Conservation (phyloP, 1,140 invertebrate genomes). For the Aethina tumida region DNA sequence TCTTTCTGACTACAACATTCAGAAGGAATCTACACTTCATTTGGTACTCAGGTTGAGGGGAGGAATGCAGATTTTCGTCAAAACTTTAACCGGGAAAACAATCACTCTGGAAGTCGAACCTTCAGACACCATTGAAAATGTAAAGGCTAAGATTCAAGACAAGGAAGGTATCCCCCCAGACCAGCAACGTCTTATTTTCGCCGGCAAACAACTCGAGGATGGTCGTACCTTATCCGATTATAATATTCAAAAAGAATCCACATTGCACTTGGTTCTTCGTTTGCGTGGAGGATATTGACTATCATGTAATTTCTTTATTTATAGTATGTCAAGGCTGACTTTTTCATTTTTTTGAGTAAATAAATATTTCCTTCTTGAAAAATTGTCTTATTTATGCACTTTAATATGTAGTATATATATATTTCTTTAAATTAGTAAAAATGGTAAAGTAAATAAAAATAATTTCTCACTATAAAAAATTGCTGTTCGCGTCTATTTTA, state of each 20-base stretch:
- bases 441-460: background rate
- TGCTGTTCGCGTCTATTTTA: no score
- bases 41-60: slow-evolving; percentile 66
- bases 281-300: background rate
- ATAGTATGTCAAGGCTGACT: background rate
- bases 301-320: background rate
- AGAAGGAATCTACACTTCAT: slow-evolving; percentile 64
- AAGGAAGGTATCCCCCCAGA: no score
- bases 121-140: no score
- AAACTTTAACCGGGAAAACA: background rate
- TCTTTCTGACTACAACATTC: slow-evolving; percentile 68
- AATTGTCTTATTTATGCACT: slow-evolving; percentile 3
- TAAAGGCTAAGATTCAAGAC: no score
- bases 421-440: background rate
- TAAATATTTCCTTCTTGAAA: no score
- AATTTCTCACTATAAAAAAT: no score
- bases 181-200: no score
- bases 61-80: slow-evolving; percentile 42
- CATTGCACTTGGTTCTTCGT: slow-evolving; percentile 3
- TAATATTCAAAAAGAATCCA: no score
- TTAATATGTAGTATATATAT: slow-evolving; percentile 2
- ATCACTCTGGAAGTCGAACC: no score
- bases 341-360: background rate
- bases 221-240: slow-evolving; percentile 5
- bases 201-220: slow-evolving; percentile 3